A percentile compares a stretch with the other conserved stretches of the same genome.
These are phyloP conservation scores for Drosophila triauraria DNA, from an alignment of 1,140 invertebrate species.

Conservation along the genomic window DNA sequence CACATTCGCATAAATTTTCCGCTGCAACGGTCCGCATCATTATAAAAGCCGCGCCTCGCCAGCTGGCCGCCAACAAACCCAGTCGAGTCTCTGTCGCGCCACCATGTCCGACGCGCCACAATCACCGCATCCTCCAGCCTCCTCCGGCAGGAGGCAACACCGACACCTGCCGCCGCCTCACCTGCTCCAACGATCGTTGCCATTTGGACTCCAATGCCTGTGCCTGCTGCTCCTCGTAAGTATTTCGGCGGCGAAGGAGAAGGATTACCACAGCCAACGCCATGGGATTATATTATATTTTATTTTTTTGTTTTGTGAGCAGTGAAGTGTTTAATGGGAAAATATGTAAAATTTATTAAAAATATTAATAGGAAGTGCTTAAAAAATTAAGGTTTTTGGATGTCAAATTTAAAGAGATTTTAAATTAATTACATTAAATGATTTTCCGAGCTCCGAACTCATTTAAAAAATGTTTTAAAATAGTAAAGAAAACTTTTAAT, in stretches of 20 bases:
- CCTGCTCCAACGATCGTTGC: not conserved
- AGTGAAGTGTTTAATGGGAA: too few relatives aligned
- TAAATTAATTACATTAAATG: too few relatives aligned
- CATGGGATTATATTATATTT: slow-evolving; percentile 18
- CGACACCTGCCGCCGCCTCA: not conserved
- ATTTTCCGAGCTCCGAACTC: too few relatives aligned
- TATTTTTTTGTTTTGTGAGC: not conserved
- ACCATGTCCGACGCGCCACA: slow-evolving; percentile 58
- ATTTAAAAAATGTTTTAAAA: too few relatives aligned
- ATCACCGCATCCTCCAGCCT: slow-evolving; percentile 33
- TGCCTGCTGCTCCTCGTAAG: slow-evolving; percentile 45
- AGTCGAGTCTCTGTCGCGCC: slow-evolving; percentile 69
- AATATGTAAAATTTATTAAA: too few relatives aligned
- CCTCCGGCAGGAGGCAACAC: not conserved
- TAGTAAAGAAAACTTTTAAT: too few relatives aligned
- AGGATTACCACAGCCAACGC: not conserved
- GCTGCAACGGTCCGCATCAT: slow-evolving; percentile 69
- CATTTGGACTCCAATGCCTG: slow-evolving; percentile 4
- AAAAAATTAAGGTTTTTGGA: too few relatives aligned
- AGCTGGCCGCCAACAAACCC: slow-evolving; percentile 72
- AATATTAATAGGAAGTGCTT: not conserved
- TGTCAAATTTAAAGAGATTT: too few relatives aligned
- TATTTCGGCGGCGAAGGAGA: slow-evolving; percentile 7
- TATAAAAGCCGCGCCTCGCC: slow-evolving; percentile 75
- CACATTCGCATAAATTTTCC: slow-evolving; percentile 81